Percentiles rank a stretch among this genome's conserved stretches.
Evolutionary conservation across 2,888 invertebrate genomes (phyloP).

Genomic region (Plagodis pulveraria): DNA sequence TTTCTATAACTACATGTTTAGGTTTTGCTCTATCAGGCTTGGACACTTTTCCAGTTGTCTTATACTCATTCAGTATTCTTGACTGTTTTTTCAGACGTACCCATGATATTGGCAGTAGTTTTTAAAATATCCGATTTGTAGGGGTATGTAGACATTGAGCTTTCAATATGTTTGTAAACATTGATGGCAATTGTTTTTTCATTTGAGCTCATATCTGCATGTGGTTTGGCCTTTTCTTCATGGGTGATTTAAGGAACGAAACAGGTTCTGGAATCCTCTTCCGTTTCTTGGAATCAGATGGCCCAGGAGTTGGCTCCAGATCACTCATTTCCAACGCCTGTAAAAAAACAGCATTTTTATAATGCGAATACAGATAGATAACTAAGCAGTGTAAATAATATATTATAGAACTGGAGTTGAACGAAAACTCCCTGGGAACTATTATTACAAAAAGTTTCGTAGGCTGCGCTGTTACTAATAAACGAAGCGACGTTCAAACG

Average conservation of each 20-base stretch:
- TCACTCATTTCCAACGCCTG: too few species aligned
- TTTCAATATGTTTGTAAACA: not conserved
- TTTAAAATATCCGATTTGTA: not conserved
- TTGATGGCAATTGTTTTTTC: not conserved
- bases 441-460: too few species aligned
- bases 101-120: not conserved
- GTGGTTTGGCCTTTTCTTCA: too few species aligned
- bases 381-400: too few species aligned
- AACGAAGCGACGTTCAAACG: too few species aligned
- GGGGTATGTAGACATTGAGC: not conserved
- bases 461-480: too few species aligned
- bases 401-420: too few species aligned
- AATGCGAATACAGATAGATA: too few species aligned
- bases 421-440: too few species aligned
- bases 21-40: not conserved
- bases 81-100: not conserved
- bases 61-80: not conserved
- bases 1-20: not conserved
- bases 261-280: not conserved
- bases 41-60: not conserved
- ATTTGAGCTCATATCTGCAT: not conserved
- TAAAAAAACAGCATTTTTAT: too few species aligned
- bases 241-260: too few species aligned
- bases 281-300: not conserved
- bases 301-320: not conserved